Percentiles rank a stretch among this genome's conserved stretches.
Evolutionary conservation across 2,113 vertebrate genomes (phyloP).

Genomic region (Pygoscelis antarcticus): DNA sequence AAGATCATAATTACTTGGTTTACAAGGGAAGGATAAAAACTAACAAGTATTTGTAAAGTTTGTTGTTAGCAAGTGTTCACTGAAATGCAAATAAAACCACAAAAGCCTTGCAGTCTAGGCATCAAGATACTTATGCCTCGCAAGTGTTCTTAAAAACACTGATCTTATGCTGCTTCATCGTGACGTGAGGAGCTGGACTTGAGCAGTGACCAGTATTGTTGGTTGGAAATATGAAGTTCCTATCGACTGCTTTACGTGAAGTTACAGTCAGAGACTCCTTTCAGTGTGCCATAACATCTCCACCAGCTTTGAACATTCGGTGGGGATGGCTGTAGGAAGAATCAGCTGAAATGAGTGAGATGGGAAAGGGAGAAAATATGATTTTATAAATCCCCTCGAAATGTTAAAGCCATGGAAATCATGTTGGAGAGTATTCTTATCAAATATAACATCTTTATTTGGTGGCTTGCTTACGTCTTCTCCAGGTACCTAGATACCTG

Average conservation of each 20-base stretch:
- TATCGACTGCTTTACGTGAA: background rate
- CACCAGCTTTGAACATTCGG: fast-evolving
- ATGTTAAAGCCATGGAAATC: background rate
- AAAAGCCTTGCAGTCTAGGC: background rate
- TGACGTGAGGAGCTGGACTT: background rate
- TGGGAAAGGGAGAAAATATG: background rate
- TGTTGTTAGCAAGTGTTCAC: background rate
- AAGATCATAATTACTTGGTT: background rate
- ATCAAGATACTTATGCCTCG: background rate
- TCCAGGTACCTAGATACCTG: background rate
- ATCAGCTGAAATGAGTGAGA: background rate
- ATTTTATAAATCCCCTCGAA: background rate
- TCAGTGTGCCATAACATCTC: background rate
- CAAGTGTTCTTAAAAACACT: background rate
- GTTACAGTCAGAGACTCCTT: background rate
- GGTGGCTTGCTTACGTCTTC: background rate
- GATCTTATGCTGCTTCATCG: background rate
- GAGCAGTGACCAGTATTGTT: background rate
- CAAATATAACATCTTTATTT: background rate
- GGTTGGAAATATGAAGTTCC: background rate
- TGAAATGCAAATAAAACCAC: background rate
- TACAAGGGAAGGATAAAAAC: background rate
- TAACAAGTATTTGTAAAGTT: background rate
- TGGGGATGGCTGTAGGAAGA: background rate
- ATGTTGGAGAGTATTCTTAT: background rate